Percentiles rank a stretch among this genome's conserved stretches.
Evolutionary conservation across 1,140 invertebrate genomes (phyloP).

Genomic region (Drosophila rufa): DNA sequence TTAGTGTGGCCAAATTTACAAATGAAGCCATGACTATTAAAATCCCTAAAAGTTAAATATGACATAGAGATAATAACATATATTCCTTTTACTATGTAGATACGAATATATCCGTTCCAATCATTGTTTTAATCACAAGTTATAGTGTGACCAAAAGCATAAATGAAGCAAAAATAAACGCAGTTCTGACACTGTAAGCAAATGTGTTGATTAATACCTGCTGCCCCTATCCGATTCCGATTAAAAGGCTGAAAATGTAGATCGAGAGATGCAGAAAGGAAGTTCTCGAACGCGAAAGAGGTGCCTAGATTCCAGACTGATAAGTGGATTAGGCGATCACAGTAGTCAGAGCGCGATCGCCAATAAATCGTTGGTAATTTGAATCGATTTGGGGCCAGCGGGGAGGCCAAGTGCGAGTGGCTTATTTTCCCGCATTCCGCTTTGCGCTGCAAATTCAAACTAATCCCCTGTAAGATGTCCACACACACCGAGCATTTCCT

Average conservation of each 20-base stretch:
- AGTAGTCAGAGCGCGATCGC: conserved; percentile 40
- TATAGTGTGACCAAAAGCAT: neutral
- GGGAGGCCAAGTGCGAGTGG: conserved; percentile 13
- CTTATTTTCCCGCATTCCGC: conserved; percentile 57
- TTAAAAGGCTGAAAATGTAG: conserved; percentile 2
- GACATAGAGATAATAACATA: too few species aligned
- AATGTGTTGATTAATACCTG: neutral
- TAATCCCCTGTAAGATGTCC: conserved; percentile 79
- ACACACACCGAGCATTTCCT: conserved; percentile 62
- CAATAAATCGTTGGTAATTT: conserved; percentile 70
- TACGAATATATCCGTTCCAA: too few species aligned
- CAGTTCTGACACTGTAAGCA: neutral
- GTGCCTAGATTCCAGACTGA: conserved; percentile 17
- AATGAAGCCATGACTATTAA: too few species aligned
- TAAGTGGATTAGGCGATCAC: conserved; percentile 69
- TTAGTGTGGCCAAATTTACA: too few species aligned
- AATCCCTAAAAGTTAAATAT: too few species aligned
- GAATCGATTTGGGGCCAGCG: conserved; percentile 50
- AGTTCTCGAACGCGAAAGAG: neutral
- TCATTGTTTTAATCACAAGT: neutral
- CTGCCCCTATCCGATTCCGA: neutral
- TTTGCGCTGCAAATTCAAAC: conserved; percentile 67
- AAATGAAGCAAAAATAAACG: neutral
- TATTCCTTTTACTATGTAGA: too few species aligned
- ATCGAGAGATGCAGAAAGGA: neutral